These are phyloP conservation scores for Polypterus bichir DNA, from an alignment of 2,113 vertebrate species.

Conservation along the genomic window DNA sequence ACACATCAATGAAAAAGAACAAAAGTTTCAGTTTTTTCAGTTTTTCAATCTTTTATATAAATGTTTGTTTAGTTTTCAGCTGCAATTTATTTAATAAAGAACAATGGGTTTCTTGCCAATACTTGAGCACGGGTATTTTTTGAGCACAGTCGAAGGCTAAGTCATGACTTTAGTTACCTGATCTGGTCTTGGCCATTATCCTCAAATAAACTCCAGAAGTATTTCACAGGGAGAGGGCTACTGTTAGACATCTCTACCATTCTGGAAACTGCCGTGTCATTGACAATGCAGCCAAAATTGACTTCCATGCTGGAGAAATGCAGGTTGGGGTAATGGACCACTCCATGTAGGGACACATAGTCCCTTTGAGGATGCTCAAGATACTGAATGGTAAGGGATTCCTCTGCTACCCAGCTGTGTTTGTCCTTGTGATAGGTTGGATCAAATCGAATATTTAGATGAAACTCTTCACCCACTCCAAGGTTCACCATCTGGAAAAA, in stretches of 20 bases:
- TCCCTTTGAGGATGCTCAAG: conserved; percentile 57
- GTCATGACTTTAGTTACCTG: conserved; percentile 40
- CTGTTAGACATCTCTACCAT: conserved; percentile 58
- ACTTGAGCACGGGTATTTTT: too few relatives aligned
- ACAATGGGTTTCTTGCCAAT: too few relatives aligned
- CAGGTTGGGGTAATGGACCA: conserved; percentile 69
- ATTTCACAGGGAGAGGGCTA: conserved; percentile 55
- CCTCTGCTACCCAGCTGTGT: conserved; percentile 39
- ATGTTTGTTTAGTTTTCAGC: too few relatives aligned
- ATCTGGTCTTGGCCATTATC: conserved; percentile 17
- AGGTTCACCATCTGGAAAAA: conserved; percentile 50
- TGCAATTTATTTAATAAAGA: too few relatives aligned
- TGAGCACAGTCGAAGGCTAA: too few relatives aligned
- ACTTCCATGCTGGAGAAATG: conserved; percentile 45
- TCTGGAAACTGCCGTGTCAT: conserved; percentile 42
- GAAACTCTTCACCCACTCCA: conserved; percentile 30
- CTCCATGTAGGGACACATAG: conserved; percentile 41
- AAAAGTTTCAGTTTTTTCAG: too few relatives aligned
- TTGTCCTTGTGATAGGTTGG: conserved; percentile 39
- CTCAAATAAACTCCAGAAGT: conserved; percentile 57
- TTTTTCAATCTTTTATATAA: too few relatives aligned
- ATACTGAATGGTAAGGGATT: conserved; percentile 50
- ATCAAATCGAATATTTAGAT: conserved; percentile 62
- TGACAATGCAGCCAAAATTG: conserved; percentile 72
- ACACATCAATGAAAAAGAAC: too few relatives aligned